phyloP scores from a whole-genome alignment of 2,888 invertebrate genomes.

The Sepioteuthis lessoniana region DNA sequence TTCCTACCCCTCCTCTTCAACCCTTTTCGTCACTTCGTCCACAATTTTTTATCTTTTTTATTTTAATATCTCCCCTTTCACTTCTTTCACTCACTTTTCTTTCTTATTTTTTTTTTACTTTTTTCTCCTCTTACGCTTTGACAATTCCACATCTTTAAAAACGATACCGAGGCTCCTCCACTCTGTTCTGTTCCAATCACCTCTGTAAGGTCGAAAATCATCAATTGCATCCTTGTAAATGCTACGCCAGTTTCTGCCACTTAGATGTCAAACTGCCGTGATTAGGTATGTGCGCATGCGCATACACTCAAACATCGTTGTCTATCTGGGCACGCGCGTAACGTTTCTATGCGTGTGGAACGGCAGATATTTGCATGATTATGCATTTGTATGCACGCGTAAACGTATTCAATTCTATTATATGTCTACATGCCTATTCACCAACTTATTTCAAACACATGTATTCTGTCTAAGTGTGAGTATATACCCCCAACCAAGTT shows the following conservation, averaged over 20 bases:
- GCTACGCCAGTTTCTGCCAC: not conserved
- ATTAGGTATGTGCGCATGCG: not conserved
- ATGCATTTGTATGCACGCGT: not conserved
- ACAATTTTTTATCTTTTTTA: not conserved
- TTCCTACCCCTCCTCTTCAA: not conserved
- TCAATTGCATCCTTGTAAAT: slow-evolving; percentile 7
- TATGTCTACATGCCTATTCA: no score
- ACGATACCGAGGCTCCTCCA: not conserved
- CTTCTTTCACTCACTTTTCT: not conserved
- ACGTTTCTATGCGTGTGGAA: no score
- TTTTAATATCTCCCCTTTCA: not conserved
- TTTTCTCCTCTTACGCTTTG: not conserved
- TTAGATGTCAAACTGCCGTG: not conserved
- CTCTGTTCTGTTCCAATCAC: not conserved
- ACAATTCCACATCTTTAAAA: not conserved
- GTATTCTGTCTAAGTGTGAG: not conserved
- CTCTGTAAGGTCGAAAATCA: not conserved
- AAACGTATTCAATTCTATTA: not conserved
- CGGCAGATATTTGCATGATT: not conserved
- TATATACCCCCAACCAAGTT: not conserved
- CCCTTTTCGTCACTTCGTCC: not conserved
- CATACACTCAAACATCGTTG: not conserved
- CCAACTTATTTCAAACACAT: not conserved
- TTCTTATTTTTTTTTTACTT: not conserved
- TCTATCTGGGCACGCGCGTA: not conserved